A percentile compares a stretch with the other conserved stretches of the same genome.
These are phyloP conservation scores for Tetragnatha versicolor DNA, from an alignment of 1,140 invertebrate species.

Conservation along the genomic window DNA sequence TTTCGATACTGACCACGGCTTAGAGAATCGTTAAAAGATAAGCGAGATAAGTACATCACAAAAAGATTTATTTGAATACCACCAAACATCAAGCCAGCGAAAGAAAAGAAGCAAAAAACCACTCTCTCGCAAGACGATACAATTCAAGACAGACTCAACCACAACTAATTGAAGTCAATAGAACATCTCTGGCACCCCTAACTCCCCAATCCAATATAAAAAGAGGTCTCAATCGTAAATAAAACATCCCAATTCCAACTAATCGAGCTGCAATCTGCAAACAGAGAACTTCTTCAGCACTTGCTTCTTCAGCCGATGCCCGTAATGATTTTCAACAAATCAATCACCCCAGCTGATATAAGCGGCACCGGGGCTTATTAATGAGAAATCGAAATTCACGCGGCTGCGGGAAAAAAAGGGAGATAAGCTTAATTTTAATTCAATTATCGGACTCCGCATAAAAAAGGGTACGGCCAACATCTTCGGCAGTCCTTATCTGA, in stretches of 20 bases:
- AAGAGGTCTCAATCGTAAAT: neutral
- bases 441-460: slow-evolving; percentile 30
- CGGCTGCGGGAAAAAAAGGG: neutral
- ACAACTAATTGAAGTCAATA: neutral
- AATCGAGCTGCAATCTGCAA: slow-evolving; percentile 28
- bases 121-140: too few relatives aligned
- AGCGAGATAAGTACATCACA: too few relatives aligned
- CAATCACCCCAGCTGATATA: slow-evolving; percentile 41
- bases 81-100: too few relatives aligned
- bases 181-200: neutral
- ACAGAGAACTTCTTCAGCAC: slow-evolving; percentile 5
- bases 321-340: slow-evolving; percentile 43
- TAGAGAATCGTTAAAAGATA: too few relatives aligned
- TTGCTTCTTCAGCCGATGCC: neutral
- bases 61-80: too few relatives aligned
- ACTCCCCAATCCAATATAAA: neutral
- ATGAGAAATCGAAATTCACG: slow-evolving; percentile 51
- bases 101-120: too few relatives aligned
- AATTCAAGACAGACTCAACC: too few relatives aligned
- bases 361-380: slow-evolving; percentile 43
- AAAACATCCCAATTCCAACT: slow-evolving; percentile 14
- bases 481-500: slow-evolving; percentile 44
- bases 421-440: slow-evolving; percentile 54
- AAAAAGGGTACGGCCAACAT: slow-evolving; percentile 24
- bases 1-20: too few relatives aligned